A percentile compares a stretch with the other conserved stretches of the same genome.
These are phyloP conservation scores for Drosophila parabipectinata DNA, from an alignment of 1,140 invertebrate genomes.

Conservation along the genomic window DNA sequence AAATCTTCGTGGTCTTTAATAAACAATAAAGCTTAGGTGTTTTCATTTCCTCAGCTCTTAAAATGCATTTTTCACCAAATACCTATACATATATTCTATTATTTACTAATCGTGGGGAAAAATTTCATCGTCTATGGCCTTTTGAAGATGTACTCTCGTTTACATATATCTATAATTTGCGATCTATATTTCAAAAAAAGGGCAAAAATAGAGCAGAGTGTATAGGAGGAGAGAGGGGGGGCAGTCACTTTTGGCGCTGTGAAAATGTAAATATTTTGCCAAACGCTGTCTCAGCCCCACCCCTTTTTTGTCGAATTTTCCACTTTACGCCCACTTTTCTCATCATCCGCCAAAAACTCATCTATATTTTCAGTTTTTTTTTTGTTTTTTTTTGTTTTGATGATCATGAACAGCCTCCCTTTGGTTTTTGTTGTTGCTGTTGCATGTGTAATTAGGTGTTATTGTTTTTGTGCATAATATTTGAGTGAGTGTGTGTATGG, in stretches of 20 bases:
- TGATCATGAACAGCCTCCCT: slow-evolving; percentile 23
- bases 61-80: neutral
- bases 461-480: slow-evolving; percentile 39
- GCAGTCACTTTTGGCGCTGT: slow-evolving; percentile 35
- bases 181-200: slow-evolving; percentile 37
- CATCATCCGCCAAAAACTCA: slow-evolving; percentile 1
- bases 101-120: neutral
- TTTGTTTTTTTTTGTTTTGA: slow-evolving; percentile 21
- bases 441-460: slow-evolving; percentile 46
- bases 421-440: neutral
- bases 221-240: neutral
- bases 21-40: slow-evolving; percentile 1
- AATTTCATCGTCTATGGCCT: neutral
- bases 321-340: slow-evolving; percentile 28
- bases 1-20: neutral
- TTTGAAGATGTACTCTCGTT: neutral
- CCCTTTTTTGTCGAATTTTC: slow-evolving; percentile 1
- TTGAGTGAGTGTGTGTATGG: slow-evolving; percentile 5
- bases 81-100: neutral
- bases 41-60: slow-evolving; percentile 9
- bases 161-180: slow-evolving; percentile 54
- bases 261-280: slow-evolving; percentile 64
- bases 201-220: neutral
- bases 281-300: neutral
- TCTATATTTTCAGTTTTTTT: slow-evolving; percentile 14